phyloP scores from a whole-genome alignment of 2,113 vertebrate genomes.

The Ornithorhynchus anatinus region DNA sequence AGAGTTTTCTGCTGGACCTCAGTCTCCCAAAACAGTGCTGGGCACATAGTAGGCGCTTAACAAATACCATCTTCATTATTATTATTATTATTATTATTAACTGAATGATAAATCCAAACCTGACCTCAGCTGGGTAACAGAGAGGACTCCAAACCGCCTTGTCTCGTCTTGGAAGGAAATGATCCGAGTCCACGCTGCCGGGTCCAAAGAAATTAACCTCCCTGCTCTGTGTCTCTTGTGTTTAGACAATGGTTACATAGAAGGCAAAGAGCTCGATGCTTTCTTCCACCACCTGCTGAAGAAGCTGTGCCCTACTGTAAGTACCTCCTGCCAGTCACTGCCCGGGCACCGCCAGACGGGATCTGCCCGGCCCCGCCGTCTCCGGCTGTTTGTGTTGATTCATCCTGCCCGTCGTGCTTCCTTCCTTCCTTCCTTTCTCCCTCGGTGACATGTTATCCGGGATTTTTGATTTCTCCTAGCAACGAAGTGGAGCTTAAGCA shows the following conservation, averaged over 20 bases:
- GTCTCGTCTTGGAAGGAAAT: too few relatives aligned
- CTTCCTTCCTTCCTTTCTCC: not conserved
- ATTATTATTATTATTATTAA: too few relatives aligned
- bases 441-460: not conserved
- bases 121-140: too few relatives aligned
- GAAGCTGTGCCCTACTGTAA: constrained; percentile 79
- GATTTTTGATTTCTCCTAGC: constrained; percentile 27
- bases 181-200: too few relatives aligned
- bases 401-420: not conserved
- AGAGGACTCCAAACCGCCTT: too few relatives aligned
- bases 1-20: too few relatives aligned
- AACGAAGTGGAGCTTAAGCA: constrained; percentile 8
- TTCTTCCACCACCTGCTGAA: constrained; percentile 88
- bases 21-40: too few relatives aligned
- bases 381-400: not conserved
- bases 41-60: too few relatives aligned
- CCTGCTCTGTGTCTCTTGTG: too few relatives aligned
- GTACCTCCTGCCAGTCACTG: not conserved
- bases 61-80: too few relatives aligned
- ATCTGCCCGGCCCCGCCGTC: fast-evolving
- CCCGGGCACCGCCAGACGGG: not conserved
- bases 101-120: too few relatives aligned
- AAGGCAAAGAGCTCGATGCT: constrained; percentile 88
- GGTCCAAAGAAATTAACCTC: too few relatives aligned
- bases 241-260: constrained; percentile 94